Evolutionary conservation across 1,140 invertebrate species (phyloP).

Genomic region (Brachionus paranguensis): DNA sequence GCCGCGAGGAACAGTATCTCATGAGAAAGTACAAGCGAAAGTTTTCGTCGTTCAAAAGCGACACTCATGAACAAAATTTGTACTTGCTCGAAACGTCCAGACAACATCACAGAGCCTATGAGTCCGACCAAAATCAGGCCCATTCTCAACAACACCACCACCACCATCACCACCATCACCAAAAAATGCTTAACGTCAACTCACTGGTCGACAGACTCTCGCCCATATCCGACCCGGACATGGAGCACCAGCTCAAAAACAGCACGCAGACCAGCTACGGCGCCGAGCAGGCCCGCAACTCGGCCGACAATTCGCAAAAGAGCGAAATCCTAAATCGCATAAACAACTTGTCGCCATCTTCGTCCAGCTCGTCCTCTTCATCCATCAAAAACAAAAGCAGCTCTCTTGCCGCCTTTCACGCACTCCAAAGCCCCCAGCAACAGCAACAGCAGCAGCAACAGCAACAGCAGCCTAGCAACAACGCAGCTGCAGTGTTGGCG

Average conservation of each 20-base stretch:
- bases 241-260: neutral
- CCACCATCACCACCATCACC: neutral
- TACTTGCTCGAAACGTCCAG: neutral
- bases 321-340: constrained; percentile 17
- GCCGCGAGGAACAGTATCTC: constrained; percentile 22
- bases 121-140: neutral
- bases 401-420: neutral
- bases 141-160: neutral
- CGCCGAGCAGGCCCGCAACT: neutral
- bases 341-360: constrained; percentile 28
- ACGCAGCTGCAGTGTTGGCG: constrained; percentile 19
- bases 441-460: no score
- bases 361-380: constrained; percentile 21
- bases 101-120: constrained; percentile 28
- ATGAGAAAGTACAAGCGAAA: constrained; percentile 32
- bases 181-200: constrained; percentile 30
- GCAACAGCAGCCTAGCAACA: neutral
- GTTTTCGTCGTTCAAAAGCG: neutral
- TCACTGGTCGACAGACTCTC: constrained; percentile 22
- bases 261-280: neutral
- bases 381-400: constrained; percentile 13
- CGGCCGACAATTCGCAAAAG: neutral
- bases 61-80: constrained; percentile 19
- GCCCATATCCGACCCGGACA: constrained; percentile 23
- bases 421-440: neutral